Conservation (phyloP, 1,140 invertebrate genomes). For the Vanessa atalanta region DNA sequence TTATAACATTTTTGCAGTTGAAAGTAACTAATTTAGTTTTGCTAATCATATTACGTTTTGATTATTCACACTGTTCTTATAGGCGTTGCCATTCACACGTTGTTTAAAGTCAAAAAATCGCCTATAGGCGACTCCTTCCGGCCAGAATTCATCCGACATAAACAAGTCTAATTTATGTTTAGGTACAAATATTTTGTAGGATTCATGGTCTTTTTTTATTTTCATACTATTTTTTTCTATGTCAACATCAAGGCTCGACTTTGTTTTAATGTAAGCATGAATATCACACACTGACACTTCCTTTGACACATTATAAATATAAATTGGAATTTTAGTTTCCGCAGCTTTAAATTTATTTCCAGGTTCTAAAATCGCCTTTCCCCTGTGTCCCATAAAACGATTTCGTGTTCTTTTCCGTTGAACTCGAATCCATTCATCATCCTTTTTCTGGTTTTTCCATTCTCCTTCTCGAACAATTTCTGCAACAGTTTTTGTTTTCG, state of each 20-base stretch:
- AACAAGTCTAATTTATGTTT: constrained; percentile 38
- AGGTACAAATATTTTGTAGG: constrained; percentile 41
- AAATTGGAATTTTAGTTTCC: constrained; percentile 30
- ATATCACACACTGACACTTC: constrained; percentile 31
- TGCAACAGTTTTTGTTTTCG: constrained; percentile 14
- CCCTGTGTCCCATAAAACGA: constrained; percentile 25
- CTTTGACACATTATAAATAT: constrained; percentile 36
- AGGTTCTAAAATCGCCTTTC: constrained; percentile 18
- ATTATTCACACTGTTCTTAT: too few species aligned
- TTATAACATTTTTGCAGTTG: too few species aligned
- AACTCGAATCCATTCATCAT: constrained; percentile 14
- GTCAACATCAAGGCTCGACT: constrained; percentile 24
- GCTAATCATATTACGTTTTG: too few species aligned
- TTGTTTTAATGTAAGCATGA: constrained; percentile 32
- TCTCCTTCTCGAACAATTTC: constrained; percentile 15
- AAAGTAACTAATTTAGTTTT: too few species aligned
- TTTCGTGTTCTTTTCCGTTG: background rate
- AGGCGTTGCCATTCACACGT: too few species aligned
- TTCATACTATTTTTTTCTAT: constrained; percentile 40
- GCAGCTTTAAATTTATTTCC: constrained; percentile 10
- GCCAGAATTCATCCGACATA: constrained; percentile 40
- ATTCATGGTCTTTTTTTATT: constrained; percentile 30
- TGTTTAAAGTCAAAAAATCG: constrained; percentile 9
- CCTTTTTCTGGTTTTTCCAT: constrained; percentile 12
- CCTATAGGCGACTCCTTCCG: constrained; percentile 36